Base-by-base conservation (phyloP, 1,140 invertebrate species). In the Neodiprion lecontei region DNA sequence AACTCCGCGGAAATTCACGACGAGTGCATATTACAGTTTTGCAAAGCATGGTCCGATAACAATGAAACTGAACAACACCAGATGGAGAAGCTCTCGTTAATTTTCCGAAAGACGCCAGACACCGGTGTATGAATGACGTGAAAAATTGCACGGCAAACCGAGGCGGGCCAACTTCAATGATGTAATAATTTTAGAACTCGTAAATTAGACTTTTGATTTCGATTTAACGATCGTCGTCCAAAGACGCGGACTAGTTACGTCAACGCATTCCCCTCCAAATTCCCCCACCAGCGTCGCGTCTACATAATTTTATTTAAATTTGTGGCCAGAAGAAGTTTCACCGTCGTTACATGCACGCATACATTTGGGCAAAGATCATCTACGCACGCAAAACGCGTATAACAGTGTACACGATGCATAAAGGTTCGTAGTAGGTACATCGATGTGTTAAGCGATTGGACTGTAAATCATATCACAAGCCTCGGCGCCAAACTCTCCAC, bases 111-210 rank as follows among this genome's bases (percentile, higher is more conserved):
- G 17, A 65, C 4, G 61, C 17, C 12, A 65, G 12, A 65, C 12
- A 14, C 17, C 17, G 12, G 17, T 65, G 61, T 14, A 65, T 14
- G 17, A 14, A 65, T 65, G 40, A 23, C 10, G 67, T 21, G 12
- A 23, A 11, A 21, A 65, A 14, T 14, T 65, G 17, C 17, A 65
- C 61, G 12, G 12, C 28, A 40, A 17, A 7, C 17, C 12, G 7
- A 65, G 17, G 12, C 61, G 12, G 17, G 12, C 61, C 2, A 65
- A 14, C 12, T 23, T 69, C 4, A 47, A 69, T 14, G 23, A 76
- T 69, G 67, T 72, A 68, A 75, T 70, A 75, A 78, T 77, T 78
- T 78, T 78, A 76, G 77, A 75, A 75, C 77, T 76, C 77, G 77
- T 78, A 78, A 78, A 78, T 78, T 65, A 50, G 53, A 17, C 61